Base-by-base conservation (phyloP, 2,797 vertebrate species). In the Semotilus atromaculatus region DNA sequence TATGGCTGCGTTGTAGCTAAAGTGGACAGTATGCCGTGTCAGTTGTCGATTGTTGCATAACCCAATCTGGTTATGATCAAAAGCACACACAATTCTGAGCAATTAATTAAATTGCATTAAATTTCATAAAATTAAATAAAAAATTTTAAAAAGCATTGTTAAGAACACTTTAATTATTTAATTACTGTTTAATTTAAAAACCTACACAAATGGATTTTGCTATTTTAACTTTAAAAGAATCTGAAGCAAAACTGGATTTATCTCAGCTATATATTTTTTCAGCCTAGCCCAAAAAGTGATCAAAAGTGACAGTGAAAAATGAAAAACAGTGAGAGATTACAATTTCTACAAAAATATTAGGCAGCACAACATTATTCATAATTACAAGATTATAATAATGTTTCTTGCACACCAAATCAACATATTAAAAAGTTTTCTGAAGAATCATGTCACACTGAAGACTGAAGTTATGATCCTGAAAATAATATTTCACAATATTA, bases 1-100 rank as follows among this genome's bases (percentile, higher is more conserved):
- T 84, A 84, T 78, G 82, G 82, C 18, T 43, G 51, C 26, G 1
- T 58, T 48, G 18, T 3, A 36, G 70, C 23, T 31, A 10, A 19
- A 73, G 64, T 58, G 45, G 67, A 19, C 73, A 36, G 73, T 26
- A n/a, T 38, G 29, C 2, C 23, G 67, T 45, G 26, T 14, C 38
- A 9, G 36, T 40, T 43, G 6, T 23, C 5, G 1, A 11, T 58
- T 71, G 23, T 38, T 53, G 13, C 31, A n/a, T 31, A 53, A 55
- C 11, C 29, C 29, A 74, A 16, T 31, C 60, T 62, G 60, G 13
- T 29, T 7, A 62, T 29, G 29, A 23, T 74, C 2, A 38, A 60
- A 60, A 29, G 9, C 23, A 40, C 16, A 60, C 36, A 43, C 5
- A 43, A 26, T 19, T 40, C 2, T 60, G 8, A 43, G 14, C 14